A percentile compares a stretch with the other conserved stretches of the same genome.
These are phyloP conservation scores for Drosophila anomalata DNA, from an alignment of 2,888 invertebrate genomes.

Conservation along the genomic window DNA sequence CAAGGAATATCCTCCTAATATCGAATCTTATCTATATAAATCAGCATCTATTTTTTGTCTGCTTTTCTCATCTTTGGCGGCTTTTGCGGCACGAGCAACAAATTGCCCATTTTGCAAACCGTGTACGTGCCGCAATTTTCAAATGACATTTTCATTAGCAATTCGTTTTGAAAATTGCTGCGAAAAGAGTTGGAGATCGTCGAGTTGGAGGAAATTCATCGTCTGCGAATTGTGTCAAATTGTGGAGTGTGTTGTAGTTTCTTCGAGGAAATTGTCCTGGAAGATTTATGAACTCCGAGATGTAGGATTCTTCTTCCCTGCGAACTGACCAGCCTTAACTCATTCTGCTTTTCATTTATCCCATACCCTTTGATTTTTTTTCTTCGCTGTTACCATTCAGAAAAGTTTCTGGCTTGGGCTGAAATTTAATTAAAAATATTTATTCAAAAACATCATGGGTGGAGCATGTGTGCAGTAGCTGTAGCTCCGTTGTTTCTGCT, in stretches of 20 bases:
- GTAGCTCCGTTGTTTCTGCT: constrained; percentile 29
- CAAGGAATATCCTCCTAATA: no score
- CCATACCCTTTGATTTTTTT: not conserved
- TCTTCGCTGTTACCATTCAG: constrained; percentile 27
- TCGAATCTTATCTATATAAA: constrained; percentile 9
- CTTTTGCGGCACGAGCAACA: constrained; percentile 70
- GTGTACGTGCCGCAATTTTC: constrained; percentile 74
- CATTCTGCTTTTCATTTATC: not conserved
- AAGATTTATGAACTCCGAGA: constrained; percentile 19
- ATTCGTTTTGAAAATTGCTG: constrained; percentile 79
- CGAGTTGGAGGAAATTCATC: constrained; percentile 6
- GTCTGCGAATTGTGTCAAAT: constrained; percentile 38
- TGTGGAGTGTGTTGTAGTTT: constrained; percentile 10
- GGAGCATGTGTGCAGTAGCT: constrained; percentile 47
- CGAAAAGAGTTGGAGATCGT: constrained; percentile 7
- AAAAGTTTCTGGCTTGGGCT: constrained; percentile 19
- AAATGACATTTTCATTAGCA: constrained; percentile 80
- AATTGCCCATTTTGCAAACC: constrained; percentile 76
- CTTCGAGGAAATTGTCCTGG: constrained; percentile 12
- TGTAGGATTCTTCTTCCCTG: not conserved
- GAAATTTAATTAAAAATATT: constrained; percentile 74
- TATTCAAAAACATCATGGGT: constrained; percentile 47
- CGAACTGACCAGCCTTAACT: not conserved
- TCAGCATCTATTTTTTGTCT: constrained; percentile 13
- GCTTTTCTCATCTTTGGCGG: constrained; percentile 12